These are phyloP conservation scores for Hiodon tergisus DNA, from an alignment of 2,113 vertebrate genomes.

Conservation along the genomic window DNA sequence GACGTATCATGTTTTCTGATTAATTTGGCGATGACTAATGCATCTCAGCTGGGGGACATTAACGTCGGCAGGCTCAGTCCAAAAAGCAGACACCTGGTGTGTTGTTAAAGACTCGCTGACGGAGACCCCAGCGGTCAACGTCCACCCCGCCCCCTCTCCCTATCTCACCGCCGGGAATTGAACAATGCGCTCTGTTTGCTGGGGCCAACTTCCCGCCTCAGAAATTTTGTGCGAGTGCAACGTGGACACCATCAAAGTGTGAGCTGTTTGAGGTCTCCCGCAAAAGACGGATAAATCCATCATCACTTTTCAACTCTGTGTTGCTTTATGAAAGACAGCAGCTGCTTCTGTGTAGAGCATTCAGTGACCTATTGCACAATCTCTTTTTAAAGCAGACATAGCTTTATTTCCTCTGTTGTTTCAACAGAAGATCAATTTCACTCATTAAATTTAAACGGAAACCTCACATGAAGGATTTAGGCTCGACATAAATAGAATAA, in stretches of 20 bases:
- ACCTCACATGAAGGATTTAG: background rate
- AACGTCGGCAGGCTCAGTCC: slow-evolving; percentile 46
- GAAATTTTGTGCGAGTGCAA: slow-evolving; percentile 34
- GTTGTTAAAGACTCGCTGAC: slow-evolving; percentile 57
- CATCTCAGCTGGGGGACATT: slow-evolving; percentile 61
- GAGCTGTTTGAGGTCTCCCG: slow-evolving; percentile 24
- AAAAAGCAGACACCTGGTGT: slow-evolving; percentile 61
- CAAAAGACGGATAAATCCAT: slow-evolving; percentile 31
- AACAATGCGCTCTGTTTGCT: slow-evolving; percentile 54
- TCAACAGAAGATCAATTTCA: slow-evolving; percentile 2
- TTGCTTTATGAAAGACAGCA: slow-evolving; percentile 43
- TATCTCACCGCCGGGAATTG: slow-evolving; percentile 52
- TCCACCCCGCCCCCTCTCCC: slow-evolving; percentile 42
- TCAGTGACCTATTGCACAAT: background rate
- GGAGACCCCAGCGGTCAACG: slow-evolving; percentile 49
- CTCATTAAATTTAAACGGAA: background rate
- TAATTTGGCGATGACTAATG: slow-evolving; percentile 73
- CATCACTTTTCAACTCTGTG: slow-evolving; percentile 35
- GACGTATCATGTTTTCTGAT: slow-evolving; percentile 56
- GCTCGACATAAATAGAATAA: background rate
- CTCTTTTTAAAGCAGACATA: background rate
- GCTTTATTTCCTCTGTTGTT: background rate
- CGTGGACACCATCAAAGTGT: slow-evolving; percentile 38
- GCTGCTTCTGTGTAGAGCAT: slow-evolving; percentile 40
- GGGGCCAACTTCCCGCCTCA: slow-evolving; percentile 53